phyloP scores from a whole-genome alignment of 1,140 invertebrate genomes.

The Brachystomella parvula region DNA sequence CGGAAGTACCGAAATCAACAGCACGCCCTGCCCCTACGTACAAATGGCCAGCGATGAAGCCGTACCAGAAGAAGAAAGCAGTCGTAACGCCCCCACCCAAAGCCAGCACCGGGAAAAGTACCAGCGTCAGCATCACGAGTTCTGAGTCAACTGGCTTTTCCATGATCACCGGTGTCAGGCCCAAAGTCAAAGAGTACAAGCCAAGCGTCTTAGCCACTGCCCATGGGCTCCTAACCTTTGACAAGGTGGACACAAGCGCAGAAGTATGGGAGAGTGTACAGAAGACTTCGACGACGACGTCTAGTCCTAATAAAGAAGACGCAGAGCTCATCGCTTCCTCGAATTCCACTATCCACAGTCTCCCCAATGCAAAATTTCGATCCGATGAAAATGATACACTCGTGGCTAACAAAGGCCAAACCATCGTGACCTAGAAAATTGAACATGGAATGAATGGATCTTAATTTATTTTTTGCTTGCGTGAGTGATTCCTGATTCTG shows the following conservation, averaged over 20 bases:
- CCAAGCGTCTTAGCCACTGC: constrained; percentile 34
- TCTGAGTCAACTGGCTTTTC: constrained; percentile 18
- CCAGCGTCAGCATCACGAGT: constrained; percentile 1
- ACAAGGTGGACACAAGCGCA: constrained; percentile 30
- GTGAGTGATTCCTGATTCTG: no score
- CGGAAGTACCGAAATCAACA: neutral
- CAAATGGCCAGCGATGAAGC: constrained; percentile 19
- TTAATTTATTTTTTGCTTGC: constrained; percentile 3
- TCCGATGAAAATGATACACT: constrained; percentile 35
- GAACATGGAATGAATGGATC: neutral
- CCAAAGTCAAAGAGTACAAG: constrained; percentile 39
- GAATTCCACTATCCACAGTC: constrained; percentile 18
- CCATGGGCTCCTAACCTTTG: constrained; percentile 31
- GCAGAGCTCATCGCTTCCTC: neutral
- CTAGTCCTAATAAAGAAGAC: neutral
- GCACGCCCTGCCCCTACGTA: constrained; percentile 26
- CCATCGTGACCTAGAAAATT: neutral
- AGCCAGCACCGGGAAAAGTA: neutral
- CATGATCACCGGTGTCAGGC: constrained; percentile 30
- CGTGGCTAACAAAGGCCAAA: constrained; percentile 25
- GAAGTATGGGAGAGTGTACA: neutral
- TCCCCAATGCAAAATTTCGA: constrained; percentile 35
- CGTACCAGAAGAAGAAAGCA: neutral
- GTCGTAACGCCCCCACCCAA: neutral
- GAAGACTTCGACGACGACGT: neutral